Evolutionary conservation across 2,888 invertebrate species (phyloP), one percentile per base, ranked within the genome.

Genomic region (Caenorhabditis doughertyi): DNA sequence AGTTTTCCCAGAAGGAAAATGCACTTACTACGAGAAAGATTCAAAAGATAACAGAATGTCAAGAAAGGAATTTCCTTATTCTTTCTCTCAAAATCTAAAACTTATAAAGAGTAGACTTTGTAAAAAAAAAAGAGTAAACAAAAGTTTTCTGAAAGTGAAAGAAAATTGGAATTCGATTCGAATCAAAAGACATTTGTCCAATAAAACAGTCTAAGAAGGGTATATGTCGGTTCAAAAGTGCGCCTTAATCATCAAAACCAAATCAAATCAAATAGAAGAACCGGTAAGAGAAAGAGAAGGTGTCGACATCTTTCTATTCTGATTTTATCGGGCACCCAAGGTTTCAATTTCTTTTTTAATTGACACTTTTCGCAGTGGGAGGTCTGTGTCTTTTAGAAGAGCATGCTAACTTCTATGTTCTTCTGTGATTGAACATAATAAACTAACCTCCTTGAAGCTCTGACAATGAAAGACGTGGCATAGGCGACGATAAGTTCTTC

Each of bases 401-500:
- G 58, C 58, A 58, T 58, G 8, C 3, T 21, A n/a, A n/a, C n/a
- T n/a, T n/a, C n/a, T n/a, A n/a, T n/a, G n/a, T n/a, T n/a, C n/a
- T n/a, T n/a, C n/a, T n/a, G n/a, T n/a, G n/a, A n/a, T n/a, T n/a
- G n/a, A n/a, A n/a, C n/a, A n/a, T n/a, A n/a, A n/a, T 32, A 8
- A 13, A 27, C 72, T 47, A 11, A 76, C 76, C 56, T 76, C 60
- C 39, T 60, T 76, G 27, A 27, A 18, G 23, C 47, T 76, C 2
- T 76, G 58, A n/a, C 76, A 71, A 23, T 79, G 53, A 65, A 87
- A 87, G 18, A 87, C 87, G 73, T 87, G 87, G 44, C 87, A 87
- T 5, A 82, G 80, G 1, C 83, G 76, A 0, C 87, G 72, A 62
- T 87, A 87, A 11, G 85, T 85, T 62, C 81, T 80, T 23, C 87